Evolutionary conservation across 2,888 invertebrate species (phyloP), one percentile per base, ranked within the genome.

Genomic region (Portevinia maculata): DNA sequence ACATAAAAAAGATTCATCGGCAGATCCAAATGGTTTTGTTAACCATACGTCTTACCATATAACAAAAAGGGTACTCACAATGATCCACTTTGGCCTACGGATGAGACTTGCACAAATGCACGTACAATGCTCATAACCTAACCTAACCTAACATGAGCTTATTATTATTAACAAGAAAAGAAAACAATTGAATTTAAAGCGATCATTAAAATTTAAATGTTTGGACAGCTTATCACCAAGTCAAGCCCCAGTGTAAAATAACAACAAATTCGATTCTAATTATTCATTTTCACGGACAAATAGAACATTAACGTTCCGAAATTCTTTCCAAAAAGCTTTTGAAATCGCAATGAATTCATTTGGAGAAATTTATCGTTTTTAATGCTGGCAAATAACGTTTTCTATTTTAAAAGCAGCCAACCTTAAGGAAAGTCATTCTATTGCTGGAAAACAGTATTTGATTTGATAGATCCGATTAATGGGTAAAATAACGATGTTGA

Each of bases 351-450:
- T 44, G 32, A 53, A 6, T 53, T 11, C 34, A 52, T 37, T 57
- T 62, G 48, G 41, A 41, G 62, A 13, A 15, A 48, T 73, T 62
- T 19, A 53, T 59, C n/a, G 37, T 21, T 71, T 34, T 30, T 21
- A 13, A 15, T 24, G 39, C 15, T 32, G 39, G 15, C 19, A 44
- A 30, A 52, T 17, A 30, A 37, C 11, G n/a, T 15, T 8, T 41
- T 6, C n/a, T 44, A 13, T 9, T 60, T 71, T 50, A 13, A 24
- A 28, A 21, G 15, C 13, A 24, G 39, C 53, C 55, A 53, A 48
- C 17, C 46, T 32, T 9, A 7, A 7, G 3, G 8, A 52, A 52
- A 19, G 32, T 39, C 5, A 30, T 37, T 32, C 9, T 13, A 34
- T 9, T 32, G 32, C 5, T 32, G 7, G 32, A 9, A 7, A 9